Conservation (phyloP, 1,140 invertebrate species). For the Cydia fagiglandana region DNA sequence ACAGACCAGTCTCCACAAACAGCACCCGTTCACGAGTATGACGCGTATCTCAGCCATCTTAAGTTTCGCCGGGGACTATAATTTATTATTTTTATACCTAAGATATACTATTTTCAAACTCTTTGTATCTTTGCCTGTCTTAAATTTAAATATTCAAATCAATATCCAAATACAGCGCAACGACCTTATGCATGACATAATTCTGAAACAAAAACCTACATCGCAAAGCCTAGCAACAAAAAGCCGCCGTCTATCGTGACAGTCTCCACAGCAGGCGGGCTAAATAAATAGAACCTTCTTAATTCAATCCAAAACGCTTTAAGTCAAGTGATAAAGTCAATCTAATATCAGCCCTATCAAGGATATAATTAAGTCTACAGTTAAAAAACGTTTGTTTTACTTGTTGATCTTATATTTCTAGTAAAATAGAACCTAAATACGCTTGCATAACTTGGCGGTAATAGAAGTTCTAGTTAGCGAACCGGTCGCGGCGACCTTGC, state of each 20-base stretch:
- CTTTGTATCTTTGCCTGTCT: neutral
- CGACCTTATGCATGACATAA: conserved; percentile 23
- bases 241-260: conserved; percentile 19
- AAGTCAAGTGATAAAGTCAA: neutral
- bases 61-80: neutral
- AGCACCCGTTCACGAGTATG: too few species aligned
- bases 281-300: conserved; percentile 13
- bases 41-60: too few species aligned
- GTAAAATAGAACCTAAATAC: conserved; percentile 3
- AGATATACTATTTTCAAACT: neutral
- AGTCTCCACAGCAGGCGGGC: conserved; percentile 11
- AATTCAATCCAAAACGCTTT: neutral
- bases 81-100: neutral
- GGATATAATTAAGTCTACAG: neutral
- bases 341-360: neutral
- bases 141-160: neutral
- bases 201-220: conserved; percentile 18
- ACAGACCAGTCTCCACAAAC: too few species aligned
- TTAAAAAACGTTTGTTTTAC: neutral
- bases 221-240: conserved; percentile 25
- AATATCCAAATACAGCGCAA: neutral
- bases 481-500: conserved; percentile 23
- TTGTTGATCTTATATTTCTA: neutral
- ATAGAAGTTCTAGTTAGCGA: conserved; percentile 20
- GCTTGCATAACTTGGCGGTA: conserved; percentile 5